Conservation (phyloP, 2,113 vertebrate genomes). For the Calidris pugnax region DNA sequence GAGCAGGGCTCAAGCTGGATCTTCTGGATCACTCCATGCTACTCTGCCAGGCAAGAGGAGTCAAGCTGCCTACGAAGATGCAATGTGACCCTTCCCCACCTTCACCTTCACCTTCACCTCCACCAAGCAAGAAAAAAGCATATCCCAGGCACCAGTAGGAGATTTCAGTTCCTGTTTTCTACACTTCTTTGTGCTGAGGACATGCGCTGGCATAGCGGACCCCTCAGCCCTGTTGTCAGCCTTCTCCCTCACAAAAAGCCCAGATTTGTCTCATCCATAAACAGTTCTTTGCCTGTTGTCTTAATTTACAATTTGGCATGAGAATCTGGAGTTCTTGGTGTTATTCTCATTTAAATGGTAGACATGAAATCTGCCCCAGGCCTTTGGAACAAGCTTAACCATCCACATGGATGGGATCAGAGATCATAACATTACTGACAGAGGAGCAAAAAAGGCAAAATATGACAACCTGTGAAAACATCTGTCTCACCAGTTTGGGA, state of each 20-base stretch:
- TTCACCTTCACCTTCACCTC: not conserved
- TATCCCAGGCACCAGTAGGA: not conserved
- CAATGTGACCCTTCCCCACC: not conserved
- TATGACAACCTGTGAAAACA: constrained; percentile 53
- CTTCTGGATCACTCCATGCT: not conserved
- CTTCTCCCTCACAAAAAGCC: not conserved
- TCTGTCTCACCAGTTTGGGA: constrained; percentile 4
- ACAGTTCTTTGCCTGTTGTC: not conserved
- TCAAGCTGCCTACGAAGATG: not conserved
- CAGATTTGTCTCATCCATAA: not conserved
- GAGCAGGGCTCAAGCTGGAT: not conserved
- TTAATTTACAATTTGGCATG: not conserved
- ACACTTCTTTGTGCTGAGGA: not conserved
- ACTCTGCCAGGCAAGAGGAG: not conserved
- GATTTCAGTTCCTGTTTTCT: not conserved
- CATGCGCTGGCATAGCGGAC: not conserved
- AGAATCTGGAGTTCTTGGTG: not conserved
- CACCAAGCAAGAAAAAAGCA: not conserved
- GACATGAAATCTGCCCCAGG: not conserved
- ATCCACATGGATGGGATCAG: constrained; percentile 45
- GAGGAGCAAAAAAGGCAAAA: not conserved
- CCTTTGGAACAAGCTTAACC: not conserved
- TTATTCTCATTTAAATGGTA: not conserved
- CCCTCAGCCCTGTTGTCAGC: not conserved
- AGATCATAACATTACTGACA: constrained; percentile 32